Percentiles rank a stretch among this genome's conserved stretches.
These are phyloP conservation scores for Laupala kohalensis DNA, from an alignment of 1,140 invertebrate genomes.

Conservation along the genomic window DNA sequence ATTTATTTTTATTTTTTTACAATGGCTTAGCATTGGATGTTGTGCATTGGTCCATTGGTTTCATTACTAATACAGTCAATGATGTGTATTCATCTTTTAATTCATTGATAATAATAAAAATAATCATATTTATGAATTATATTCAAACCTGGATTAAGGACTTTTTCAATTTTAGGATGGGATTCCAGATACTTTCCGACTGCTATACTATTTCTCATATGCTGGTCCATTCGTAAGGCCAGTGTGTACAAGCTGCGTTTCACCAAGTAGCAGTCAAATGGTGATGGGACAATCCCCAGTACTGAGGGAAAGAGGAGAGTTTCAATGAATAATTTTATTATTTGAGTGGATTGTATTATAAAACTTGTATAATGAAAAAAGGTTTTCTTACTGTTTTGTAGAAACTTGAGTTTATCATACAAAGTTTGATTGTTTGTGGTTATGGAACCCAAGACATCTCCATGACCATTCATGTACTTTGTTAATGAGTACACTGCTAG, in stretches of 20 bases:
- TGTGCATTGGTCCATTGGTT: too few relatives aligned
- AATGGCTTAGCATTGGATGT: too few relatives aligned
- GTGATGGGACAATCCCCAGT: conserved; percentile 83
- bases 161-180: conserved; percentile 38
- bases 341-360: not conserved
- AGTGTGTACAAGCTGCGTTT: conserved; percentile 92
- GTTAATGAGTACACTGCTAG: conserved; percentile 86
- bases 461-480: conserved; percentile 98
- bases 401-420: conserved; percentile 57
- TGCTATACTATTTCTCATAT: conserved; percentile 60
- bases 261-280: conserved; percentile 91
- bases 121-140: not conserved
- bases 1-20: too few relatives aligned
- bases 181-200: conserved; percentile 69
- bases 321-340: not conserved
- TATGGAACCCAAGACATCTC: conserved; percentile 92
- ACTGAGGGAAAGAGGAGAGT: conserved; percentile 33
- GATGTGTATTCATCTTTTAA: too few relatives aligned
- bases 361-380: not conserved
- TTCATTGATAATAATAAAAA: too few relatives aligned
- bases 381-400: conserved; percentile 71
- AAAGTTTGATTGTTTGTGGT: conserved; percentile 61
- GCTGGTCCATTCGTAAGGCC: conserved; percentile 81
- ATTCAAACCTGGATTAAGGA: conserved; percentile 21
- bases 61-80: too few relatives aligned